phyloP scores from a whole-genome alignment of 2,797 vertebrate species.

The Liparis tanakae region DNA sequence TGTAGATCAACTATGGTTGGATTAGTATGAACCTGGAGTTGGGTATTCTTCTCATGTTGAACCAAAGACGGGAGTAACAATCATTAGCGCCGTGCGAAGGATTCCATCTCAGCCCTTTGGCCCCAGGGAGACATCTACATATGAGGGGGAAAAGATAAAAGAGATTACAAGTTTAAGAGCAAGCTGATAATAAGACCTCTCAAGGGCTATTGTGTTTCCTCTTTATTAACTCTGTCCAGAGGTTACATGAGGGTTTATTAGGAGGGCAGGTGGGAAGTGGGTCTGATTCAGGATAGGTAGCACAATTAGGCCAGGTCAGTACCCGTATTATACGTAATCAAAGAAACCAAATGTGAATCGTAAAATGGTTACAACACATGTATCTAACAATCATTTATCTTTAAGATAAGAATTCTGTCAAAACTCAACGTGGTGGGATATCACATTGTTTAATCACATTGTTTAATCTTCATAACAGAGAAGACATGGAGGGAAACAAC shows the following conservation, averaged over 20 bases:
- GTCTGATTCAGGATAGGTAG: conserved; percentile 13
- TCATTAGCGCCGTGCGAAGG: conserved; percentile 42
- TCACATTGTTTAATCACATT: neutral
- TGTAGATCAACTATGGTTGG: conserved; percentile 7
- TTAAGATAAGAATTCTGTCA: neutral
- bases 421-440: neutral
- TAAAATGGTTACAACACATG: neutral
- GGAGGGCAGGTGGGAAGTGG: conserved; percentile 10
- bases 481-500: neutral
- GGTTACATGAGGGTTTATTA: conserved; percentile 55
- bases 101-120: conserved; percentile 49
- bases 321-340: neutral
- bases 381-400: neutral
- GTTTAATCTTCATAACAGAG: conserved; percentile 4
- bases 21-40: conserved; percentile 38
- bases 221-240: conserved; percentile 47
- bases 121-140: conserved; percentile 51
- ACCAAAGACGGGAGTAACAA: conserved; percentile 35
- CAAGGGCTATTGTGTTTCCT: conserved; percentile 45
- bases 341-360: neutral
- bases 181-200: conserved; percentile 56
- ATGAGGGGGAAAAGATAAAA: conserved; percentile 52
- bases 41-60: conserved; percentile 34
- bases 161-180: conserved; percentile 61
- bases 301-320: neutral